A percentile compares a stretch with the other conserved stretches of the same genome.
Conservation (phyloP, 2,888 invertebrate genomes). For the Tetragonula carbonaria region DNA sequence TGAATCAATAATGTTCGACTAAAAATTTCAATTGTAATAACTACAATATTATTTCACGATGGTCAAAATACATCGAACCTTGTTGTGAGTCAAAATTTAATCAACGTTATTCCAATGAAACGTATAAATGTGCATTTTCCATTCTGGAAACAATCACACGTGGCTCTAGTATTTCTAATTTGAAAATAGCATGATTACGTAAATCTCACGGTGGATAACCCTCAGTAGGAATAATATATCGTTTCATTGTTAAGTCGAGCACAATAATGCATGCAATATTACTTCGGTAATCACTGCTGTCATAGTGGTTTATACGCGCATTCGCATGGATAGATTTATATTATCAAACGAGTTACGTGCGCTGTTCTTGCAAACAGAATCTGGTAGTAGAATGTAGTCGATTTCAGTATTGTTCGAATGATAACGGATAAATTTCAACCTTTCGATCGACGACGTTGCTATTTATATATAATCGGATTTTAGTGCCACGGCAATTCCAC, state of each 20-base stretch:
- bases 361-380: background rate
- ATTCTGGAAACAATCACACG: background rate
- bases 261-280: background rate
- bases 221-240: background rate
- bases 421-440: constrained; percentile 1
- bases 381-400: background rate
- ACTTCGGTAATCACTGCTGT: constrained; percentile 3
- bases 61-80: no score
- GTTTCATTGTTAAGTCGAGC: constrained; percentile 1
- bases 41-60: no score
- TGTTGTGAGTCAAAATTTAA: no score
- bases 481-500: background rate
- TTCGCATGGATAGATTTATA: constrained; percentile 1
- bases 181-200: background rate
- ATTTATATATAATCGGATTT: constrained; percentile 5
- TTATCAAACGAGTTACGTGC: background rate
- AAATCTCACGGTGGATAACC: background rate
- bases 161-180: background rate
- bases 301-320: background rate
- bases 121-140: background rate
- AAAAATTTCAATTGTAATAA: no score
- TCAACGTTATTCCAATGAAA: no score
- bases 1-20: no score
- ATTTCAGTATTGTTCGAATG: background rate
- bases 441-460: background rate